Evolutionary conservation across 2,888 invertebrate species (phyloP).

Genomic region (Synergus japonicus): DNA sequence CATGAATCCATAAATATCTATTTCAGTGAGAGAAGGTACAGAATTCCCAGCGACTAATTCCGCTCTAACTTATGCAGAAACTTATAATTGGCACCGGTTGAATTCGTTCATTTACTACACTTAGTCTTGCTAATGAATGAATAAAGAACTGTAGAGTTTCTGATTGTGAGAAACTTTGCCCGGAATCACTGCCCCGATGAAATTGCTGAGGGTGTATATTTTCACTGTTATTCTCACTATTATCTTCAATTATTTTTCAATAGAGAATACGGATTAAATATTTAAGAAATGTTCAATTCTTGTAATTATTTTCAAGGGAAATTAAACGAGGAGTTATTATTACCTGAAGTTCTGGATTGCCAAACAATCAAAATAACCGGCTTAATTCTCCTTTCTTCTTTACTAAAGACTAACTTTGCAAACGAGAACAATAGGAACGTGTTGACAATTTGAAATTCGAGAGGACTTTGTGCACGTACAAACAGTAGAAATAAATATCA

Average conservation of each 20-base stretch:
- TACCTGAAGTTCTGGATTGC: no score
- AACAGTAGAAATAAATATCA: constrained; percentile 36
- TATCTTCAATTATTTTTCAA: background rate
- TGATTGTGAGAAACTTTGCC: constrained; percentile 1
- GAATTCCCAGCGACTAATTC: constrained; percentile 34
- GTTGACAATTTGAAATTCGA: constrained; percentile 37
- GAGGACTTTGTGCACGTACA: constrained; percentile 23
- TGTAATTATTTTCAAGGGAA: background rate
- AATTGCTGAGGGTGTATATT: constrained; percentile 6
- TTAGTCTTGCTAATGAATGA: constrained; percentile 40
- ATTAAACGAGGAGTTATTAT: no score
- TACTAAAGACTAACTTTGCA: no score
- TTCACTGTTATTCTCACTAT: constrained; percentile 6
- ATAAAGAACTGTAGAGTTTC: constrained; percentile 34
- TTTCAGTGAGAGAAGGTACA: constrained; percentile 29
- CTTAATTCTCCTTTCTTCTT: background rate
- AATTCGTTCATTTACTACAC: constrained; percentile 39
- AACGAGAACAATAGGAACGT: constrained; percentile 7
- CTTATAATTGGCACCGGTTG: constrained; percentile 41
- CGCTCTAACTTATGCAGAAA: constrained; percentile 37
- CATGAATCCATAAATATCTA: constrained; percentile 35
- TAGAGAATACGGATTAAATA: background rate
- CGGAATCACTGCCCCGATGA: constrained; percentile 17
- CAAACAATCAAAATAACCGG: background rate
- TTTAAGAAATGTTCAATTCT: background rate